These are phyloP conservation scores for Pemphigus obesinymphae DNA, from an alignment of 1,140 invertebrate species.

Conservation along the genomic window DNA sequence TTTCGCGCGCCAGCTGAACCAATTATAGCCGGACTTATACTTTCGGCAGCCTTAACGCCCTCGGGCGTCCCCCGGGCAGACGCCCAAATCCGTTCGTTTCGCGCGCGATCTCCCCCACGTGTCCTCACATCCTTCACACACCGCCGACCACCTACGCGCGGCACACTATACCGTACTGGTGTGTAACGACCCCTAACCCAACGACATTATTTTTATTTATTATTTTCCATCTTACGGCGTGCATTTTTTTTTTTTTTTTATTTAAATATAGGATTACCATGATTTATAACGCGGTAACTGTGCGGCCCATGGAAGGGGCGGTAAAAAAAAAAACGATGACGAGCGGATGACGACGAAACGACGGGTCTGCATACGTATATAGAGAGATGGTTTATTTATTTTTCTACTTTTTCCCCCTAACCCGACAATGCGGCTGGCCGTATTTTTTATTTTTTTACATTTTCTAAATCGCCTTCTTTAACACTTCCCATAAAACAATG, in stretches of 20 bases:
- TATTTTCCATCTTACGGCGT: slow-evolving; percentile 14
- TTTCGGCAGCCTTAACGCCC: slow-evolving; percentile 29
- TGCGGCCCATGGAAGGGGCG: too few species aligned
- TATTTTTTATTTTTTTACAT: not conserved
- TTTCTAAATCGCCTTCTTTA: not conserved
- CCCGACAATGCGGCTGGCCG: not conserved
- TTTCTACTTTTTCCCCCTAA: not conserved
- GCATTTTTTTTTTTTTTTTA: slow-evolving; percentile 3
- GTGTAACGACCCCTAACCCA: not conserved
- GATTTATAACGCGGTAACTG: slow-evolving; percentile 32
- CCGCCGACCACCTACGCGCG: too few species aligned
- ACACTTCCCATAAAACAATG: not conserved
- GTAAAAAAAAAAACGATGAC: too few species aligned
- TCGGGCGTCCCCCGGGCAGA: not conserved
- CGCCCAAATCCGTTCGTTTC: slow-evolving; percentile 21
- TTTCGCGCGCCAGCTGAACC: slow-evolving; percentile 40
- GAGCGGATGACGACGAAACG: not conserved
- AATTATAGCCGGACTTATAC: slow-evolving; percentile 39
- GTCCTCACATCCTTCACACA: not conserved
- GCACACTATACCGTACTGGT: too few species aligned
- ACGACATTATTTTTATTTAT: slow-evolving; percentile 42
- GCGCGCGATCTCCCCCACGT: not conserved
- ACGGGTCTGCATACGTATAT: not conserved
- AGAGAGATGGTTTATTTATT: not conserved
- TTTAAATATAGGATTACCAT: slow-evolving; percentile 40